Evolutionary conservation across 2,888 invertebrate species (phyloP), one percentile per base, ranked within the genome.

Genomic region (Lepidocyrtoides sp.): DNA sequence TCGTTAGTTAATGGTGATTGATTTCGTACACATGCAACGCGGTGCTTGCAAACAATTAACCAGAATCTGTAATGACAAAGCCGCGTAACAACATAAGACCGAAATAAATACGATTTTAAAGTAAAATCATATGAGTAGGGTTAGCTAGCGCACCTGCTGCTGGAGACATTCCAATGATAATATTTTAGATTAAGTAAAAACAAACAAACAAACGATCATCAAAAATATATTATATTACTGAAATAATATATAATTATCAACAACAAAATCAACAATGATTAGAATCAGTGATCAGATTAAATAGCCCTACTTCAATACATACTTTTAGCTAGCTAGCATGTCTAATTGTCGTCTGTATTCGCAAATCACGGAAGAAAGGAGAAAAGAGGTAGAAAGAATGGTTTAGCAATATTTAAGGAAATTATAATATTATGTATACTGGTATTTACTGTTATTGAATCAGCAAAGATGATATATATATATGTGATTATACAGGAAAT

Each of bases 121-220:
- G 32, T 36, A 44, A 17, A 51, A 29, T 63, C 14, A 29, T 63
- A 63, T 26, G 14, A 10, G n/a, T 41, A 4, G 41, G 4, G 41
- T 41, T 41, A 41, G 41, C 41, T 12, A 77, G 48, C 60, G 66
- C 79, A 87, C 69, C 79, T 79, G 79, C 79, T 79, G 79, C 63
- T 79, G 79, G 66, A 87, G 51, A 87, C 87, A 87, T 87, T 87
- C 87, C 87, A 87, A 85, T 41, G 75, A 72, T 75, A 51, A 51
- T 48, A 41, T 36, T 81, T 54, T 81, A 81, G 57, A 32, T 14
- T 57, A 57, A 29, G 20, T 36, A 69, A n/a, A 60, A 20, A 81
- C 57, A 14, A 36, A 1, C n/a, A n/a, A n/a, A 14, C 29, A 66
- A 66, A 66, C 14, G 57, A 69, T 69, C 69, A 69, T 36, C 69